phyloP scores from a whole-genome alignment of 2,888 invertebrate species.

The Lysandra bellargus region DNA sequence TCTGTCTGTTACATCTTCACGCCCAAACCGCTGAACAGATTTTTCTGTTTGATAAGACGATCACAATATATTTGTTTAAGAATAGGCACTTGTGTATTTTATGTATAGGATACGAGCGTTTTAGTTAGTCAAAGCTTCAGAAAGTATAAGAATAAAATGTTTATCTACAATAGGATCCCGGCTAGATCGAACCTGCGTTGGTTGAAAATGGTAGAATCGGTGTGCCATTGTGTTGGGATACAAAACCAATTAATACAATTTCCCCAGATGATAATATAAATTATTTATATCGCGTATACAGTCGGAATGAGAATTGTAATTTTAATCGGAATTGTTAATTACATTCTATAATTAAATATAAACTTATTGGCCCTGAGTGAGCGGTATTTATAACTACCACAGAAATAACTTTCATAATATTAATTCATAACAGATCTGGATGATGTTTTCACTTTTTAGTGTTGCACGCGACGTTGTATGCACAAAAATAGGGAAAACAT shows the following conservation, averaged over 20 bases:
- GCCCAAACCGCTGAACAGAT: too few species aligned
- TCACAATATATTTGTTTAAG: too few species aligned
- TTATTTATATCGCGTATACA: background rate
- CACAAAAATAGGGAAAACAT: background rate
- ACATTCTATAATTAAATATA: conserved; percentile 21
- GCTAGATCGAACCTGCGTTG: background rate
- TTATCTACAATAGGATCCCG: too few species aligned
- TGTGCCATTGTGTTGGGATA: conserved; percentile 1
- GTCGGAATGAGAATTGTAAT: conserved; percentile 16
- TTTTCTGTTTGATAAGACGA: too few species aligned
- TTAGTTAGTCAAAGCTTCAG: too few species aligned
- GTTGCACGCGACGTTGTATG: background rate
- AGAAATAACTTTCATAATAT: background rate
- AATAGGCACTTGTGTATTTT: too few species aligned
- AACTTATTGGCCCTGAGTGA: background rate
- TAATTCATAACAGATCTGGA: background rate
- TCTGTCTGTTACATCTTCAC: too few species aligned
- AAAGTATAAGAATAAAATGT: too few species aligned
- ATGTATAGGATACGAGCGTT: too few species aligned
- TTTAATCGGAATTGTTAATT: conserved; percentile 29
- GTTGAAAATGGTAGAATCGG: background rate
- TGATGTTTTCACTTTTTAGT: too few species aligned
- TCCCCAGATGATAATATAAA: conserved; percentile 12
- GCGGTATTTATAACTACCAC: background rate
- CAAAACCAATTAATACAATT: conserved; percentile 26